Base-by-base conservation (phyloP, 37 sponge, comb jelly and placozoan genomes). In the Amphimedon queenslandica region DNA sequence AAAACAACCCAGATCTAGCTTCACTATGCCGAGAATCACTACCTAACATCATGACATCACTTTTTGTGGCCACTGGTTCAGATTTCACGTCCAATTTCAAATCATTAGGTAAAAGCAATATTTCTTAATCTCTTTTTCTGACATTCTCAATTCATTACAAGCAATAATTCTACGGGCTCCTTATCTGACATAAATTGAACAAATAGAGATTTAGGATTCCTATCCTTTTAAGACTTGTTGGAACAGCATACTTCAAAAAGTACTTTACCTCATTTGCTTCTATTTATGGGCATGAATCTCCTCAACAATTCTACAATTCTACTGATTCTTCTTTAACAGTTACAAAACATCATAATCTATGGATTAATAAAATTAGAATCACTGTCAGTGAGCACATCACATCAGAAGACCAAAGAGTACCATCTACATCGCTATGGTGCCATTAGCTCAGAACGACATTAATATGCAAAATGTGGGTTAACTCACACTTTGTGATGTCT, bases 191-290 rank as follows among this genome's bases (percentile, higher is more conserved):
- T 29, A 13, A 6, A 13, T 30, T 11, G 2, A 34, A 30, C 2
- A 8, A 11, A 34, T 35, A 8, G 2, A 8, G 21, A 8, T 4
- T 30, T 30, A 37, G 35, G 4, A 11, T 66, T 66, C 3, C 8
- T 10, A 3, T 5, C 2, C 34, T 28, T 10, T 24, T 66, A 3
- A 2, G 64, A 16, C 64, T 63, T 30, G 64, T 63, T 21, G 64
- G 64, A 8, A 63, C 64, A 29, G 29, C 10, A 11, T 63, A 63
- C 64, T 63, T 63, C 32, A 63, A 63, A 29, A 63, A 63, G 20
- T 25, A 63, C 20, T n/a, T 63, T n/a, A 11, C 64, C 8, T 13
- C 18, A 63, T 63, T 63, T 16, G 20, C 20, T 30, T 24, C 64
- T 6, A 8, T 8, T 11, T 63, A 63, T 16, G 20, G 20, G 24